Percentiles rank a stretch among this genome's conserved stretches.
phyloP scores from a whole-genome alignment of 1,140 invertebrate genomes.

The Zaprionus camerounensis region DNA sequence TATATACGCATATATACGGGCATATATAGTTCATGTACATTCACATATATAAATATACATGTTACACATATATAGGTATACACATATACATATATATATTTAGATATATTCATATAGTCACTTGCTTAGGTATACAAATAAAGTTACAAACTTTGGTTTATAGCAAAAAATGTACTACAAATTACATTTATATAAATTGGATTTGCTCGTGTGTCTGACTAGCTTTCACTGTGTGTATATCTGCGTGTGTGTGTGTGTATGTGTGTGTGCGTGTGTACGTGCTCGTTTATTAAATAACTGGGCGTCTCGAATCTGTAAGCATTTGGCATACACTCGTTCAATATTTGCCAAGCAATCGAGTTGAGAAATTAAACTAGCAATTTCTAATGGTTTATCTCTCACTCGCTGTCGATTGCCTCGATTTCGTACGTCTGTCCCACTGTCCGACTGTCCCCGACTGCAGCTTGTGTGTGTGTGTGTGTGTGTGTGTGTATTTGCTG shows the following conservation, averaged over 20 bases:
- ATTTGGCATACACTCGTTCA: conserved; percentile 46
- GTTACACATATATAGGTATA: conserved; percentile 18
- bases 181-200: conserved; percentile 63
- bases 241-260: conserved; percentile 5
- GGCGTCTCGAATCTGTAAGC: conserved; percentile 64
- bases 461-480: conserved; percentile 1
- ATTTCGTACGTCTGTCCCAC: conserved; percentile 5
- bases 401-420: conserved; percentile 30
- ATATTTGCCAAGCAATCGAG: conserved; percentile 80
- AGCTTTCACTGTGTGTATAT: not conserved
- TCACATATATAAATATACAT: conserved; percentile 25
- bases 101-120: conserved; percentile 20
- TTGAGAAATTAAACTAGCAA: conserved; percentile 72
- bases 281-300: conserved; percentile 53
- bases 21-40: conserved; percentile 40
- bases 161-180: conserved; percentile 62
- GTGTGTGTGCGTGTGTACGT: conserved; percentile 12
- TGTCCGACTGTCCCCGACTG: conserved; percentile 9
- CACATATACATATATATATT: conserved; percentile 18
- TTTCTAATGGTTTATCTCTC: conserved; percentile 69
- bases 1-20: conserved; percentile 17
- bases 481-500: not conserved
- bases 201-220: conserved; percentile 25
- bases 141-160: conserved; percentile 52
- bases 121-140: conserved; percentile 49